Evolutionary conservation across 2,797 vertebrate genomes (phyloP).

Genomic region (Sebastes cheni): DNA sequence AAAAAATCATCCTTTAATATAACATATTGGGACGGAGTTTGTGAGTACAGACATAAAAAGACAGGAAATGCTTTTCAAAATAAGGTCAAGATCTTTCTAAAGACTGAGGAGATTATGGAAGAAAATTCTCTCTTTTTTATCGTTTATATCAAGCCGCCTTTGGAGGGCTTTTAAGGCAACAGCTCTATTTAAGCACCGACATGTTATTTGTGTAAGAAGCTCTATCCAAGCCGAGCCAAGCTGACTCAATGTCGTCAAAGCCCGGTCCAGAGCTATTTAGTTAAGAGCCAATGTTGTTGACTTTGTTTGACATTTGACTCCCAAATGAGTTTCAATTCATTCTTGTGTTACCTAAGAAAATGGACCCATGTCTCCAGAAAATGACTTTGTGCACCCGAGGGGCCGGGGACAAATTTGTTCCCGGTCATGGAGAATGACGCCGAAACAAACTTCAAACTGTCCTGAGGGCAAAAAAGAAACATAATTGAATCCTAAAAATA

Average conservation of each 20-base stretch:
- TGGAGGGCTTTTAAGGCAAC: slow-evolving; percentile 27
- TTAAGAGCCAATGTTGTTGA: slow-evolving; percentile 46
- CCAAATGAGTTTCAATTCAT: slow-evolving; percentile 48
- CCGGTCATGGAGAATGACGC: slow-evolving; percentile 27
- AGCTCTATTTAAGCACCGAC: slow-evolving; percentile 18
- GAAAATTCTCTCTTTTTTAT: neutral
- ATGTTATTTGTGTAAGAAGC: slow-evolving; percentile 31
- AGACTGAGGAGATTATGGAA: neutral
- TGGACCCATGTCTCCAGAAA: slow-evolving; percentile 40
- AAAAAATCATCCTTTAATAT: neutral
- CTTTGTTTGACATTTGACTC: slow-evolving; percentile 64
- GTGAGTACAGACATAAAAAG: neutral
- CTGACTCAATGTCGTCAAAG: slow-evolving; percentile 36
- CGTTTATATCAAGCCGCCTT: slow-evolving; percentile 12
- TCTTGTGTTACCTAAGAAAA: slow-evolving; percentile 49
- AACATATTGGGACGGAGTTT: neutral
- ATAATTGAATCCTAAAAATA: slow-evolving; percentile 39
- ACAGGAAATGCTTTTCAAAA: slow-evolving; percentile 20
- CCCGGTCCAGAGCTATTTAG: slow-evolving; percentile 36
- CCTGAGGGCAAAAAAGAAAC: slow-evolving; percentile 6
- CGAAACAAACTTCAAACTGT: slow-evolving; percentile 24
- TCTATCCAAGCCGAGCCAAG: slow-evolving; percentile 29
- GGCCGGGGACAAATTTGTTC: slow-evolving; percentile 42
- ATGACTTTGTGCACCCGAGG: slow-evolving; percentile 29
- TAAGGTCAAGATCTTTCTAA: slow-evolving; percentile 17